Conservation (phyloP, 1,140 invertebrate species). For the Pissodes strobi region DNA sequence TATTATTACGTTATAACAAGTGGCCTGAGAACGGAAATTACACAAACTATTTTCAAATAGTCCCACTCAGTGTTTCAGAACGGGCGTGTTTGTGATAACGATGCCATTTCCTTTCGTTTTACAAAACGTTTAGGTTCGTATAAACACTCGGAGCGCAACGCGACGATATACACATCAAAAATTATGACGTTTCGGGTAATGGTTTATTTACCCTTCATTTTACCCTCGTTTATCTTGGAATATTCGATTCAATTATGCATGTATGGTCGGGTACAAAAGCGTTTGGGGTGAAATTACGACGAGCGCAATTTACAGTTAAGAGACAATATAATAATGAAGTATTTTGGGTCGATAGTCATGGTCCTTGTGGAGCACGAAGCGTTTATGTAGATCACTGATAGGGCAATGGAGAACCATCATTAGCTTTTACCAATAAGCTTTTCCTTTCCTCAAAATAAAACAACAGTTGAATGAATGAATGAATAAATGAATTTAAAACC, state of each 20-base stretch:
- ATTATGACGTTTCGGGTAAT: slow-evolving; percentile 25
- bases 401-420: too few species aligned
- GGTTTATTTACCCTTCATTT: slow-evolving; percentile 11
- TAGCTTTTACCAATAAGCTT: too few species aligned
- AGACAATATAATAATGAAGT: too few species aligned
- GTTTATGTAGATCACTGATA: too few species aligned
- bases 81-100: slow-evolving; percentile 45
- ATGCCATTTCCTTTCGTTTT: slow-evolving; percentile 47
- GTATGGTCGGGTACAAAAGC: not conserved
- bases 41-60: slow-evolving; percentile 55
- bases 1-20: slow-evolving; percentile 54
- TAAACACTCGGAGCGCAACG: not conserved
- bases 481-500: too few species aligned
- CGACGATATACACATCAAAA: slow-evolving; percentile 17
- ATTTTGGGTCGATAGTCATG: too few species aligned
- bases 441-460: too few species aligned
- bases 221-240: slow-evolving; percentile 11
- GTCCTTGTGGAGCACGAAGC: too few species aligned
- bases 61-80: slow-evolving; percentile 51
- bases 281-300: not conserved
- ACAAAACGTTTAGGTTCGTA: slow-evolving; percentile 38
- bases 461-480: too few species aligned
- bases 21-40: slow-evolving; percentile 53
- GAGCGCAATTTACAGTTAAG: too few species aligned
- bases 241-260: slow-evolving; percentile 6